These are phyloP conservation scores for Plecotus auritus DNA, from an alignment of 2,113 vertebrate species.

Conservation along the genomic window DNA sequence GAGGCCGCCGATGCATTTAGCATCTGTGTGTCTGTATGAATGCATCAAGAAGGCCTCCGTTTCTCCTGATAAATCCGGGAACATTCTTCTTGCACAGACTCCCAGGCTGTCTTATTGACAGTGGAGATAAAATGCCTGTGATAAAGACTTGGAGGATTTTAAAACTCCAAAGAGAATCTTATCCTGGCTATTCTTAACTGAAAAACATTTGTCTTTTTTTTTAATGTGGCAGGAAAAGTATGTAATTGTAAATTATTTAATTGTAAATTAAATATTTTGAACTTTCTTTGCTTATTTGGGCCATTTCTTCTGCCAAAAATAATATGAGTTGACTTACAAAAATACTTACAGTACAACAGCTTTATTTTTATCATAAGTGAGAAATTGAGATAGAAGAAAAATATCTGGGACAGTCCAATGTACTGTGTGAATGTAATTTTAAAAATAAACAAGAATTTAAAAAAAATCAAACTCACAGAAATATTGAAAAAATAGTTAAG, in stretches of 20 bases:
- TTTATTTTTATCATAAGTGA: constrained; percentile 54
- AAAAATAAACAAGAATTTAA: neutral
- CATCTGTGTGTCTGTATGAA: neutral
- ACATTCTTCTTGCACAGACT: neutral
- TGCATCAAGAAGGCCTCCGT: neutral
- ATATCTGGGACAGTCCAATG: neutral
- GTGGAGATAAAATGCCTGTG: neutral
- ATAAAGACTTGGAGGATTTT: neutral
- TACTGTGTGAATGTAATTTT: neutral
- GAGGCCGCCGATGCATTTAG: neutral
- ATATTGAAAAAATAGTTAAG: neutral
- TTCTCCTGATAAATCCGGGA: neutral
- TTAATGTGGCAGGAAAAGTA: neutral
- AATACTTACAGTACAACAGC: neutral
- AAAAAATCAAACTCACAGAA: neutral
- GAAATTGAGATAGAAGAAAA: neutral
- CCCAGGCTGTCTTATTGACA: neutral
- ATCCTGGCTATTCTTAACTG: neutral
- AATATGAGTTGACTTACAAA: neutral
- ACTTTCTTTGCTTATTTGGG: constrained; percentile 18
- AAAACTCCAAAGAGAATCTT: neutral
- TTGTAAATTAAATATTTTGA: constrained; percentile 37
- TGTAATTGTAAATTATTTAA: neutral
- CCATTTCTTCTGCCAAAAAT: neutral
- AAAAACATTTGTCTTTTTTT: neutral